Conservation (phyloP, 2,113 vertebrate species). For the Dromiciops gliroides region DNA sequence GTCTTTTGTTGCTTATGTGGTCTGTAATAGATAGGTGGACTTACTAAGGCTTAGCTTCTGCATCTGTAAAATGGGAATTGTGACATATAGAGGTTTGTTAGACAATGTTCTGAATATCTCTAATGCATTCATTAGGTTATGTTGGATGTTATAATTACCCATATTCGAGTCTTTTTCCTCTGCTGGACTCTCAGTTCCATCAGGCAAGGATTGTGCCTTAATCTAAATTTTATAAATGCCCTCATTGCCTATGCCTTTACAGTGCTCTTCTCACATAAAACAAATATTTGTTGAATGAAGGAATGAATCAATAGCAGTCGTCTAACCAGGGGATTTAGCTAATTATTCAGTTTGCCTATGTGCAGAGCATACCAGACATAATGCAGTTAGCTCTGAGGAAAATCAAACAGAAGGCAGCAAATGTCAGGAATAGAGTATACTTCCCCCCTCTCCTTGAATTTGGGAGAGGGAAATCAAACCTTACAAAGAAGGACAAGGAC, state of each 20-base stretch:
- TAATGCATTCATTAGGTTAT: background rate
- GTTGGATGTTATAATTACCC: background rate
- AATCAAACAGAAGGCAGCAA: background rate
- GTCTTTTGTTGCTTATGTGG: background rate
- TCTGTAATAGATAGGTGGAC: background rate
- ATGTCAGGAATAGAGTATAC: background rate
- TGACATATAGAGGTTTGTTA: background rate
- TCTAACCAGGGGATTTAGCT: background rate
- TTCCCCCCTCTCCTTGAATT: fast-evolving
- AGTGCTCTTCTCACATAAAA: background rate
- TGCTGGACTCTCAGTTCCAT: background rate
- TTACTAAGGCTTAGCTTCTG: background rate
- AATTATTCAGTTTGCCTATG: background rate
- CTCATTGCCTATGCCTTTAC: background rate
- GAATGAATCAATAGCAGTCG: background rate
- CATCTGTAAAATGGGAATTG: background rate
- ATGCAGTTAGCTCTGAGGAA: background rate
- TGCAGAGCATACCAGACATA: background rate
- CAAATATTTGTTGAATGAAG: background rate
- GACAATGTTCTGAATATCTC: background rate
- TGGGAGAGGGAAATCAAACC: background rate
- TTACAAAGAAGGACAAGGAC: background rate
- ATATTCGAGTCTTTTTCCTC: background rate
- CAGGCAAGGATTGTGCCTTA: background rate
- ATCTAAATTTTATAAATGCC: background rate